A percentile compares a stretch with the other conserved stretches of the same genome.
phyloP scores from a whole-genome alignment of 1,140 invertebrate genomes.

The Tetragnatha versicolor region DNA sequence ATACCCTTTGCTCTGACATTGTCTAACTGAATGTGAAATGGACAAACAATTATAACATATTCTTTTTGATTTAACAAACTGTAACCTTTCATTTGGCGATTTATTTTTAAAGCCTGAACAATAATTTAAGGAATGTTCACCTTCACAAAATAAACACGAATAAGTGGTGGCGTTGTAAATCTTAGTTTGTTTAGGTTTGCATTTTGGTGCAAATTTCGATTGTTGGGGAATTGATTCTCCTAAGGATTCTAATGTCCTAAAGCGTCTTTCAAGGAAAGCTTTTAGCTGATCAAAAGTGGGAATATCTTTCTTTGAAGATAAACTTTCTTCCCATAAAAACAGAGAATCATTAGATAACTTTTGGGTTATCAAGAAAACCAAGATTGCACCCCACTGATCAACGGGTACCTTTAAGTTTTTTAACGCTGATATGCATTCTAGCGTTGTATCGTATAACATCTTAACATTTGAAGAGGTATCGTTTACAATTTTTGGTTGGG shows the following conservation, averaged over 20 bases:
- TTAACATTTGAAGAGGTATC: not conserved
- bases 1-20: not conserved
- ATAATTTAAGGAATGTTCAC: not conserved
- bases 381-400: not conserved
- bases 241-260: not conserved
- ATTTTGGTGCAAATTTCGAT: not conserved
- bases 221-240: not conserved
- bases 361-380: not conserved
- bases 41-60: not conserved
- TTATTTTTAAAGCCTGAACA: not conserved
- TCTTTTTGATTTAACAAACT: not conserved
- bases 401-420: not conserved
- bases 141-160: not conserved
- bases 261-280: not conserved
- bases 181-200: no score
- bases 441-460: not conserved
- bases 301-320: not conserved
- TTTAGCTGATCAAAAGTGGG: not conserved
- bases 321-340: not conserved
- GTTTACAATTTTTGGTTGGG: not conserved
- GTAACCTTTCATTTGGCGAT: not conserved
- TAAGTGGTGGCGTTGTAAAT: no score
- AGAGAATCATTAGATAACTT: not conserved
- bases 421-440: not conserved
- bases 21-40: not conserved